Evolutionary conservation across 2,113 vertebrate genomes (phyloP).

Genomic region (Brachypodius melanocephalos): DNA sequence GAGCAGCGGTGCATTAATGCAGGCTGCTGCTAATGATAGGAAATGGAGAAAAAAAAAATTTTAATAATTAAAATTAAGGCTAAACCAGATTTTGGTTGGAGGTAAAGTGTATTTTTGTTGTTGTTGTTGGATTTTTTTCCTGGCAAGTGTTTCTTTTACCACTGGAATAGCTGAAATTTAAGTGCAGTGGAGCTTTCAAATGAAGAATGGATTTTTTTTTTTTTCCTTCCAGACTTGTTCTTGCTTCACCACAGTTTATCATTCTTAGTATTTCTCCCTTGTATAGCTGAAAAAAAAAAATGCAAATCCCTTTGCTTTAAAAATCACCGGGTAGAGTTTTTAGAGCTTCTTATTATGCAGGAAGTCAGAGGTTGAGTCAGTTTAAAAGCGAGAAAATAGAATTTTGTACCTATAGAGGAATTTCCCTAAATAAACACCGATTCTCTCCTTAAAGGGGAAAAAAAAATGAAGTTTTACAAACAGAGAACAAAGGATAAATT

Average conservation of each 20-base stretch:
- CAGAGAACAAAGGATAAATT: neutral
- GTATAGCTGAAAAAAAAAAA: neutral
- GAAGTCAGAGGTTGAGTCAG: neutral
- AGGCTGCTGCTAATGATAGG: neutral
- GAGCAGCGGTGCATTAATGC: neutral
- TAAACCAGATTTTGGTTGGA: neutral
- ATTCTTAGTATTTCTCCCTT: neutral
- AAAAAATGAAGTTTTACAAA: neutral
- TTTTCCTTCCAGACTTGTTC: neutral
- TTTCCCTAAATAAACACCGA: neutral
- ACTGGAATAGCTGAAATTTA: neutral
- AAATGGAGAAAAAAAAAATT: fast-evolving
- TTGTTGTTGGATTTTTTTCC: neutral
- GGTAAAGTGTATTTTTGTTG: fast-evolving
- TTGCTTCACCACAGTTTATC: neutral
- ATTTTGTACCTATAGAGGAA: neutral
- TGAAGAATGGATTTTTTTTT: neutral
- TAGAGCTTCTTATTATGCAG: neutral
- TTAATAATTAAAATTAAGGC: neutral
- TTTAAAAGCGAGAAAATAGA: neutral
- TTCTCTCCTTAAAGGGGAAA: neutral
- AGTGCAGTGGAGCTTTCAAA: neutral
- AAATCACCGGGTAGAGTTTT: neutral
- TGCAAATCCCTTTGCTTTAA: neutral
- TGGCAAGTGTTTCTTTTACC: neutral